Evolutionary conservation across 2,797 vertebrate genomes (phyloP), one percentile per base, ranked within the genome.

Genomic region (Gephyroberyx darwinii): DNA sequence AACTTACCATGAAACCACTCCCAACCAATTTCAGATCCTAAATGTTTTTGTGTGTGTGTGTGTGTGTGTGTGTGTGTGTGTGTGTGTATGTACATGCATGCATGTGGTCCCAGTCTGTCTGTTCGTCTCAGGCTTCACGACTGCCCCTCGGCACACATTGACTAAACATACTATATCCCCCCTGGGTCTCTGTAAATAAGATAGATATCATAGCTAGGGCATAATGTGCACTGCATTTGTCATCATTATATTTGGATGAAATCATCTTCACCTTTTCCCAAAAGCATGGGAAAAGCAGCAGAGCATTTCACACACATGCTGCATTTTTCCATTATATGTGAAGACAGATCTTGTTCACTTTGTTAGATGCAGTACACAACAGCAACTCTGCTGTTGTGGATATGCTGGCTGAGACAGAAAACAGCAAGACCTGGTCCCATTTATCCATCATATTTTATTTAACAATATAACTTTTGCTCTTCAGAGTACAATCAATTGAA

Each of bases 401-500:
- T 31, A 19, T 33, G 47, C 16, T 56, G 39, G n/a, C 47, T 19
- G 1, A 47, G 33, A 75, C 26, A n/a, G 61, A 22, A 58, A 67
- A 16, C 19, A 74, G 65, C 58, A 39, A 55, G 77, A 77, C 80
- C 76, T 86, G 86, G 77, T 7, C 66, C 65, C 58, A 48, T 83
- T 85, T 86, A 88, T 90, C 92, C 84, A 87, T 86, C 86, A 89
- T 91, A 86, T 93, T 94, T 97, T 96, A 96, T 90, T 91, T 89
- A 88, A 95, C 92, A 96, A 94, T 94, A 95, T 90, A 88, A 94
- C 86, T 94, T 86, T 91, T 94, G 89, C 91, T 96, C 92, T 95
- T 93, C 84, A 90, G 90, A 93, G 86, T 94, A 93, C 93, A 94
- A 90, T 88, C 88, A 72, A 88, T 94, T 77, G 75, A 89, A 90